A percentile compares a stretch with the other conserved stretches of the same genome.
Conservation (phyloP, 2,888 invertebrate genomes). For the Apotomis betuletana region DNA sequence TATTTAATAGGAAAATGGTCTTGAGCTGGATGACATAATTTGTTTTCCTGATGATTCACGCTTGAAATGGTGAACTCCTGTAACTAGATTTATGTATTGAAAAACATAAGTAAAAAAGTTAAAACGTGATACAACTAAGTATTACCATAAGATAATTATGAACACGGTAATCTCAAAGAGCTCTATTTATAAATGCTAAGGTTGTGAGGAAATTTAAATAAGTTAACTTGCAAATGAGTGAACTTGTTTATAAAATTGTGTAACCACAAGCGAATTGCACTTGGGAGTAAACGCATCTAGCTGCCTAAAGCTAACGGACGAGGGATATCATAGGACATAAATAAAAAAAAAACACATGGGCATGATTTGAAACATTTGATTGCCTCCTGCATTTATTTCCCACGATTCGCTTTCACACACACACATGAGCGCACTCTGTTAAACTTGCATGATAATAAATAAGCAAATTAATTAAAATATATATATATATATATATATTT, state of each 20-base stretch:
- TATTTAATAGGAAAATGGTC: too few relatives aligned
- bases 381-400: too few relatives aligned
- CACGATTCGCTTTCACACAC: too few relatives aligned
- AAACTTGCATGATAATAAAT: too few relatives aligned
- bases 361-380: too few relatives aligned
- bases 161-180: conserved; percentile 24
- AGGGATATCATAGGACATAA: background rate
- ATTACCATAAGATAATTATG: background rate
- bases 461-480: too few relatives aligned
- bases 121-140: background rate
- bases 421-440: too few relatives aligned
- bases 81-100: too few relatives aligned
- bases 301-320: background rate
- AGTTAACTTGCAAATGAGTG: conserved; percentile 24
- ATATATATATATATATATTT: too few relatives aligned
- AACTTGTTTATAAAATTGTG: conserved; percentile 16
- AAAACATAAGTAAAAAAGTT: background rate
- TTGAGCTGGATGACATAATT: too few relatives aligned
- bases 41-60: too few relatives aligned
- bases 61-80: too few relatives aligned
- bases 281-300: background rate
- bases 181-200: conserved; percentile 1
- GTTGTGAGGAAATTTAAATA: conserved; percentile 31
- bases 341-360: background rate
- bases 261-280: conserved; percentile 26